These are phyloP conservation scores for Nemotelus nigrinus DNA, from an alignment of 2,888 invertebrate genomes.

Conservation along the genomic window DNA sequence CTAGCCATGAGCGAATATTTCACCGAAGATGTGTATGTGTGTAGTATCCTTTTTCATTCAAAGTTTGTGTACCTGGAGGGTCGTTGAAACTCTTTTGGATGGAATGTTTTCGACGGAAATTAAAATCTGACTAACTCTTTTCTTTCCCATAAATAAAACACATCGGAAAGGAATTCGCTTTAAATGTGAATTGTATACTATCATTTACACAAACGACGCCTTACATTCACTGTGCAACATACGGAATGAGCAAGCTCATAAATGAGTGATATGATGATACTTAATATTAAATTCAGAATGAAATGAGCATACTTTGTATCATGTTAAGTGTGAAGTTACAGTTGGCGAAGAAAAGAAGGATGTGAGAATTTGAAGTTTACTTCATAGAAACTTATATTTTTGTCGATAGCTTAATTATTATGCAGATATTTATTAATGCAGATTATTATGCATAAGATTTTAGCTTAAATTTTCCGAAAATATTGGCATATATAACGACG, in stretches of 20 bases:
- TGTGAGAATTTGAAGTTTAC: not conserved
- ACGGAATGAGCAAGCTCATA: slow-evolving; percentile 9
- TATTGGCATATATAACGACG: no score
- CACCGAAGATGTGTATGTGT: not conserved
- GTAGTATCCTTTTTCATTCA: slow-evolving; percentile 1
- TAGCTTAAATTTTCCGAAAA: no score
- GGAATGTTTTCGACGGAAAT: slow-evolving; percentile 48
- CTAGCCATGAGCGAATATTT: not conserved
- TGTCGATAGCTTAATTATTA: no score
- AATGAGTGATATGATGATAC: slow-evolving; percentile 20
- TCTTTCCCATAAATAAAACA: slow-evolving; percentile 46
- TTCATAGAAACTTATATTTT: no score
- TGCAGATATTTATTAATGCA: no score
- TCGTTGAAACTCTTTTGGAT: slow-evolving; percentile 30
- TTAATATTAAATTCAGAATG: slow-evolving; percentile 11
- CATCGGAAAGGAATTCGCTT: slow-evolving; percentile 26
- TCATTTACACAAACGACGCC: not conserved
- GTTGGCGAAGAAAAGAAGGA: not conserved
- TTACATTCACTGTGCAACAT: not conserved
- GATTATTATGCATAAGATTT: no score
- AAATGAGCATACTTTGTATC: slow-evolving; percentile 15
- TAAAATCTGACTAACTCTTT: slow-evolving; percentile 48
- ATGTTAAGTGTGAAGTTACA: not conserved
- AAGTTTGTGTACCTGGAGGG: slow-evolving; percentile 34
- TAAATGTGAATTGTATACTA: not conserved